Evolutionary conservation across 2,888 invertebrate genomes (phyloP).

Genomic region (Cerastis rubricosa): DNA sequence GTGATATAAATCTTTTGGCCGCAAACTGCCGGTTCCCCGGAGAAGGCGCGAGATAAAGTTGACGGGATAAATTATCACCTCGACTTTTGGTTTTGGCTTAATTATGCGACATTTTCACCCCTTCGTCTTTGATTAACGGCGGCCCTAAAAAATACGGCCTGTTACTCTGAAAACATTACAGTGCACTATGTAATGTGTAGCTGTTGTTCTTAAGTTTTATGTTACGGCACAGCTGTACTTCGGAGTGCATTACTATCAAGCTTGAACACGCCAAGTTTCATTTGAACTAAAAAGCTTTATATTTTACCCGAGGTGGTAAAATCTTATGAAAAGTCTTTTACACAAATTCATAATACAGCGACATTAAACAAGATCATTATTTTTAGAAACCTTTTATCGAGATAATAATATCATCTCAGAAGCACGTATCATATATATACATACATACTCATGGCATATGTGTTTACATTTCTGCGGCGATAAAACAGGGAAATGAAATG

Average conservation of each 20-base stretch:
- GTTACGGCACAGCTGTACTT: constrained; percentile 13
- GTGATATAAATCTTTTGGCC: constrained; percentile 54
- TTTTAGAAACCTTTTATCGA: constrained; percentile 13
- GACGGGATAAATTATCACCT: constrained; percentile 34
- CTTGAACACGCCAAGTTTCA: constrained; percentile 22
- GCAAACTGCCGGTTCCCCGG: constrained; percentile 22
- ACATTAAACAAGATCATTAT: constrained; percentile 13
- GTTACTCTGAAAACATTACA: constrained; percentile 26
- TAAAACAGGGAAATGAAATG: constrained; percentile 39
- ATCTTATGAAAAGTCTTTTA: constrained; percentile 20
- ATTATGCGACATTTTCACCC: constrained; percentile 43
- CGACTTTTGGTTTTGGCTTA: constrained; percentile 40
- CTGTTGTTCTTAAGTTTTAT: constrained; percentile 39
- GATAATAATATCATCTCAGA: constrained; percentile 3
- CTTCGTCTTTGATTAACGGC: constrained; percentile 38
- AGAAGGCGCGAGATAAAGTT: constrained; percentile 30
- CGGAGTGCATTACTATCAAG: constrained; percentile 18
- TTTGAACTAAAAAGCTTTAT: constrained; percentile 1
- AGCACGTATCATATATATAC: constrained; percentile 1
- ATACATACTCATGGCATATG: neutral
- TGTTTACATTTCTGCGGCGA: constrained; percentile 25
- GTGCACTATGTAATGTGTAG: constrained; percentile 35
- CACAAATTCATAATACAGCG: constrained; percentile 18
- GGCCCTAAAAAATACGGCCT: constrained; percentile 38
- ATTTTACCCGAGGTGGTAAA: constrained; percentile 3